Conservation (phyloP, 2,113 vertebrate species). For the Cephalopterus ornatus region DNA sequence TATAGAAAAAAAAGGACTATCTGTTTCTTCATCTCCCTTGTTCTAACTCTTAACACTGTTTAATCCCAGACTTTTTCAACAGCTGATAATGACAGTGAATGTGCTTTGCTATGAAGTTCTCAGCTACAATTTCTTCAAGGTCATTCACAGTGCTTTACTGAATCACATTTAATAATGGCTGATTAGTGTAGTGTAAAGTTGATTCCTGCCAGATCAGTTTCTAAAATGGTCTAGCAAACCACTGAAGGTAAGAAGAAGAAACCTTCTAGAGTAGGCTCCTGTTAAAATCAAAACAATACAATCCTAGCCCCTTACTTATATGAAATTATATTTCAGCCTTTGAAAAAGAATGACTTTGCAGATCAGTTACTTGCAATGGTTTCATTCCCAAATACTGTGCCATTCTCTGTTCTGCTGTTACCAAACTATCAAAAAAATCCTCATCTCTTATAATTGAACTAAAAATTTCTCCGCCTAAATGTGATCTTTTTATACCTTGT, state of each 20-base stretch:
- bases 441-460: not conserved
- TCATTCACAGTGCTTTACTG: not conserved
- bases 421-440: not conserved
- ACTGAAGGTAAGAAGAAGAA: not conserved
- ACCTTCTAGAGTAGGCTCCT: not conserved
- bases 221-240: not conserved
- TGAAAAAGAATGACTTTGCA: not conserved
- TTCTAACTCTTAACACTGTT: not conserved
- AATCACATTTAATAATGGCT: not conserved
- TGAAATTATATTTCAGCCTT: not conserved
- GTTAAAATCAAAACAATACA: not conserved
- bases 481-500: not conserved
- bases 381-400: not conserved
- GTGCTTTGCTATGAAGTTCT: not conserved
- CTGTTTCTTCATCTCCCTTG: not conserved
- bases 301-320: not conserved
- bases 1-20: not conserved
- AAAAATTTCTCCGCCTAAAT: not conserved
- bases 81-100: not conserved
- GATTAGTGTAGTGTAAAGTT: not conserved
- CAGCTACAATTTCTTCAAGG: not conserved
- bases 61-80: not conserved
- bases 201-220: not conserved
- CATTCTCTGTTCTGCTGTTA: not conserved
- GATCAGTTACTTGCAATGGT: not conserved